A percentile compares a stretch with the other conserved stretches of the same genome.
Evolutionary conservation across 2,113 vertebrate genomes (phyloP).

Genomic region (Lophura nycthemera): DNA sequence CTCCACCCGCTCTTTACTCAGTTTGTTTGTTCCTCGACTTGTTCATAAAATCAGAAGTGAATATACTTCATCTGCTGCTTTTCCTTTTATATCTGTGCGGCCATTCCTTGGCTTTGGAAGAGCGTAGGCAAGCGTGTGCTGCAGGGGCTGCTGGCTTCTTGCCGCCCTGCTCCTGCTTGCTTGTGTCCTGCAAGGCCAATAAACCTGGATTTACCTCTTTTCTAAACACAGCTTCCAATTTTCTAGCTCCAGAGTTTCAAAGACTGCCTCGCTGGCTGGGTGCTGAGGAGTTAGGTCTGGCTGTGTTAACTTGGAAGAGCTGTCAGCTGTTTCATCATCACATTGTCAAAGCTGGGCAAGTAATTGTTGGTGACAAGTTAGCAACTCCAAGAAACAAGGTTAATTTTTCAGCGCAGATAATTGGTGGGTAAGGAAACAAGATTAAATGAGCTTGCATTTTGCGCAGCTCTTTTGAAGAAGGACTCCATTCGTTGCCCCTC

Average conservation of each 20-base stretch:
- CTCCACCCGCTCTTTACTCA: not conserved
- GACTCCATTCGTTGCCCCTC: not conserved
- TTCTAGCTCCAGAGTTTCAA: not conserved
- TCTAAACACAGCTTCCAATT: not conserved
- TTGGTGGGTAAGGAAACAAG: not conserved
- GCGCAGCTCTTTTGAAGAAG: not conserved
- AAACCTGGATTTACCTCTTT: not conserved
- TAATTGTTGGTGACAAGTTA: slow-evolving; percentile 13
- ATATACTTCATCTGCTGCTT: not conserved
- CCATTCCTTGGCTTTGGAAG: not conserved
- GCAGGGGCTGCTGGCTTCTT: not conserved
- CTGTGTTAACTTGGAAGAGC: not conserved
- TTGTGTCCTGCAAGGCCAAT: not conserved
- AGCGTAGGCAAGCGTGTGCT: not conserved
- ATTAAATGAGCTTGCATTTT: slow-evolving; percentile 3
- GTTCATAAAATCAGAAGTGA: not conserved
- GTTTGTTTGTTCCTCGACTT: slow-evolving; percentile 16
- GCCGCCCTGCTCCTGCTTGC: not conserved
- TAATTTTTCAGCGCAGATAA: not conserved
- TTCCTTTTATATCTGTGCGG: not conserved
- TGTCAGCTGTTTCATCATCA: not conserved
- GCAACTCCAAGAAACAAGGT: not conserved
- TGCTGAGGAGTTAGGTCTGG: not conserved
- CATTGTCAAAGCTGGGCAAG: not conserved
- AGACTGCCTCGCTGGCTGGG: not conserved